Base-by-base conservation (phyloP, 2,113 vertebrate genomes). In the Poeciliopsis occidentalis region DNA sequence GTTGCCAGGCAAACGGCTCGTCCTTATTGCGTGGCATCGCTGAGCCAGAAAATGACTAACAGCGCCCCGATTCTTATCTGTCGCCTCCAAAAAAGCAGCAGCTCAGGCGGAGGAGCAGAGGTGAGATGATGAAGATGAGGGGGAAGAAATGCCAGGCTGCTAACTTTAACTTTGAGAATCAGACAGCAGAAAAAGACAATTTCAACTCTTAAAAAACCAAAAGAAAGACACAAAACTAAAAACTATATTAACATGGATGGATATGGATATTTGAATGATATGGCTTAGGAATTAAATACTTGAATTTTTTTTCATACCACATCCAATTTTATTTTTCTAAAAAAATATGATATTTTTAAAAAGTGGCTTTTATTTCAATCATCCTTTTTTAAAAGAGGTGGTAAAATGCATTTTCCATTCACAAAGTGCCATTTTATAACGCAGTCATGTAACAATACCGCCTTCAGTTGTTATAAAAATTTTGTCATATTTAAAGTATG, bases 1-100 rank as follows among this genome's bases (percentile, higher is more conserved):
- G 92, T 91, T 93, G 86, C 91, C 83, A 88, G 81, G 89, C 87
- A 88, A 93, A 90, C 71, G 61, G 17, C 51, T 47, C 73, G 60
- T 65, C 47, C 67, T 80, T 78, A 57, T 75, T 17, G 22, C 51
- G 4, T 39, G 69, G 75, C 51, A 76, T 61, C 4, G 26, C 74
- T 80, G 27, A 4, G 77, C 78, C 73, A 69, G 79, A 78, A 83
- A 85, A 89, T 89, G 62, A 87, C 76, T 71, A 82, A 84, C 80
- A 89, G 82, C 70, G 64, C 83, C 75, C 65, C 19, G 63, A 71
- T 83, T 76, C 27, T 39, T 80, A 62, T 75, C 70, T 64, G 78
- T 78, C 19, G 70, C 31, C 30, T 67, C 26, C 69, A 78, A 30
- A 79, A 76, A 78, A 68, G 39, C 63, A 64, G 12, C 0, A 57